Conservation (phyloP, 2,888 invertebrate genomes). For the Sinelater perroti region DNA sequence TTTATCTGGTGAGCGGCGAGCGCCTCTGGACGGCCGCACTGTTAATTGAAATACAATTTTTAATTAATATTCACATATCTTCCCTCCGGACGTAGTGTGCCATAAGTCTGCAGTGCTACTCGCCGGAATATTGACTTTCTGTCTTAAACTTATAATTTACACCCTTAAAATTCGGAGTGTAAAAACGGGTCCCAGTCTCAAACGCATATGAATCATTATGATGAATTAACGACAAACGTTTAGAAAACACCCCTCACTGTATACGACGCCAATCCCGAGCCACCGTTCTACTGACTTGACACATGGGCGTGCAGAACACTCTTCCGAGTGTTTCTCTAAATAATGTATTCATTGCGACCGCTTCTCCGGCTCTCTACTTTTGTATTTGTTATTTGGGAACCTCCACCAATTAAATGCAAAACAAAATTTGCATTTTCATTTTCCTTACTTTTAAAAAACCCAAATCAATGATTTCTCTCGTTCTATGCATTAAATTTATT, state of each 20-base stretch:
- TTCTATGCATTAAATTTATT: too few relatives aligned
- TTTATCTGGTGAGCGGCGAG: too few relatives aligned
- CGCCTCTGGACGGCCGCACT: not conserved
- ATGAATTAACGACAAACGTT: conserved; percentile 64
- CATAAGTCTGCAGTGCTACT: conserved; percentile 37
- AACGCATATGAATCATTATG: conserved; percentile 64
- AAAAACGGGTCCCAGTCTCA: conserved; percentile 61
- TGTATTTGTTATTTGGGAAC: too few relatives aligned
- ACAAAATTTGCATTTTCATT: not conserved
- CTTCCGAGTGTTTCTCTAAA: conserved; percentile 14
- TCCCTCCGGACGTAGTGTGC: conserved; percentile 35
- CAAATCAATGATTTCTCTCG: too few relatives aligned
- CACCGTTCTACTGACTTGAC: conserved; percentile 39
- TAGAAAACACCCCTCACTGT: conserved; percentile 60
- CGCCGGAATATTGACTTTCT: conserved; percentile 59
- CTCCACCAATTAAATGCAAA: too few relatives aligned
- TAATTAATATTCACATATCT: conserved; percentile 37
- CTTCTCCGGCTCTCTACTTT: not conserved
- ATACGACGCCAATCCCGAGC: conserved; percentile 44
- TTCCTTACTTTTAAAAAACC: not conserved
- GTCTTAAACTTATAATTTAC: conserved; percentile 63
- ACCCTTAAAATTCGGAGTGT: conserved; percentile 61
- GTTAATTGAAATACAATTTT: conserved; percentile 31
- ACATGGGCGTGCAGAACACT: conserved; percentile 39
- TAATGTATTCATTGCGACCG: not conserved